phyloP scores from a whole-genome alignment of 2,797 vertebrate species.

The Hypotaenidia philippensis region DNA sequence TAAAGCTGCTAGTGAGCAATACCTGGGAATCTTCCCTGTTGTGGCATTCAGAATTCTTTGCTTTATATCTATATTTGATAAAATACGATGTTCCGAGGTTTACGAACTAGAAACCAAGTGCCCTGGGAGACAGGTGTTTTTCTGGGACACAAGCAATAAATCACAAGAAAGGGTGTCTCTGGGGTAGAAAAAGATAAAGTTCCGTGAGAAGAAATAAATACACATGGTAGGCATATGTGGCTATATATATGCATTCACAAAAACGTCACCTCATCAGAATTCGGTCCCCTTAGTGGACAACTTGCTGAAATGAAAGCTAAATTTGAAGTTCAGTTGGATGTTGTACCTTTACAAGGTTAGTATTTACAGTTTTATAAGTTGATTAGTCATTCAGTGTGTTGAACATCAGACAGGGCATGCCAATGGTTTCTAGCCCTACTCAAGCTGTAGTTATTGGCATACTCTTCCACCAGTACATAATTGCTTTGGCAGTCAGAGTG shows the following conservation, averaged over 20 bases:
- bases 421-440: slow-evolving; percentile 24
- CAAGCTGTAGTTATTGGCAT: slow-evolving; percentile 53
- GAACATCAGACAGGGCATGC: slow-evolving; percentile 1
- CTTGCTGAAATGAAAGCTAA: neutral
- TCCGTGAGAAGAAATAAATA: neutral
- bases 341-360: neutral
- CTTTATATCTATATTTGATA: neutral
- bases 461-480: neutral
- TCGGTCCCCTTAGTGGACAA: neutral
- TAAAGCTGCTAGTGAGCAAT: neutral
- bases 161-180: neutral
- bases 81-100: neutral
- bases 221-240: neutral
- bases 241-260: neutral
- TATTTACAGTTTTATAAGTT: neutral
- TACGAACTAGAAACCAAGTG: neutral
- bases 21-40: neutral
- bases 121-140: neutral
- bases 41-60: neutral
- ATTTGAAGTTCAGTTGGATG: neutral
- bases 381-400: slow-evolving; percentile 35
- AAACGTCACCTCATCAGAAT: neutral
- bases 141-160: neutral
- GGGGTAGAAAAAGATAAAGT: neutral
- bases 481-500: neutral